A percentile compares a stretch with the other conserved stretches of the same genome.
Conservation (phyloP, 2,797 vertebrate genomes). For the Sebastes itinus region DNA sequence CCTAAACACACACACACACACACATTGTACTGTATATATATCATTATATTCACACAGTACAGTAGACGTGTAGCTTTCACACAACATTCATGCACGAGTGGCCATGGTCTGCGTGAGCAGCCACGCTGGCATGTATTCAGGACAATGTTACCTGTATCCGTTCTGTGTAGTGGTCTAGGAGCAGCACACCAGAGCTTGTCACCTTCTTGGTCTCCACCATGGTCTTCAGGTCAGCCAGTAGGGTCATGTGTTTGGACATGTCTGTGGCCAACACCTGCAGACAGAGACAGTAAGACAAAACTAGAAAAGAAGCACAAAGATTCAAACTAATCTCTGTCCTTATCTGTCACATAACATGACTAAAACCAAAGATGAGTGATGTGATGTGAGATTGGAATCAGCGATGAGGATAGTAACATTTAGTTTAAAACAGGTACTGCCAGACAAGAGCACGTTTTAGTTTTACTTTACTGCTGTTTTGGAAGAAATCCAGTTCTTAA, state of each 20-base stretch:
- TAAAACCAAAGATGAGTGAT: neutral
- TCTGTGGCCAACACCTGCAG: conserved; percentile 95
- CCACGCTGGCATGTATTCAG: too few species aligned
- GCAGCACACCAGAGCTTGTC: conserved; percentile 95
- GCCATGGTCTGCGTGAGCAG: neutral
- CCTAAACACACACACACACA: conserved; percentile 73
- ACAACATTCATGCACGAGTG: neutral
- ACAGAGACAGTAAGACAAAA: conserved; percentile 1
- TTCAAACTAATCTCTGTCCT: neutral
- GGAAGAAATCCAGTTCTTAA: neutral
- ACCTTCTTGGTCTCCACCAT: conserved; percentile 99
- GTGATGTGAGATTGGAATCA: neutral
- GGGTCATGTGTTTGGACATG: conserved; percentile 99
- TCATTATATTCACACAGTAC: neutral
- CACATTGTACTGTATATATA: neutral
- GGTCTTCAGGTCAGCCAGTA: conserved; percentile 96
- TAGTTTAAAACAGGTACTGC: neutral
- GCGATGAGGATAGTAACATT: neutral
- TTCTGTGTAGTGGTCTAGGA: conserved; percentile 96
- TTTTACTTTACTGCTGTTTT: neutral
- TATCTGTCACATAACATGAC: neutral
- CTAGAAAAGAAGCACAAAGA: neutral
- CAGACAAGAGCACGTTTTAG: neutral
- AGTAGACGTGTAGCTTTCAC: neutral
- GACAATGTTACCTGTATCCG: conserved; percentile 89